phyloP scores from a whole-genome alignment of 2,797 vertebrate genomes.

The Tinamus major region DNA sequence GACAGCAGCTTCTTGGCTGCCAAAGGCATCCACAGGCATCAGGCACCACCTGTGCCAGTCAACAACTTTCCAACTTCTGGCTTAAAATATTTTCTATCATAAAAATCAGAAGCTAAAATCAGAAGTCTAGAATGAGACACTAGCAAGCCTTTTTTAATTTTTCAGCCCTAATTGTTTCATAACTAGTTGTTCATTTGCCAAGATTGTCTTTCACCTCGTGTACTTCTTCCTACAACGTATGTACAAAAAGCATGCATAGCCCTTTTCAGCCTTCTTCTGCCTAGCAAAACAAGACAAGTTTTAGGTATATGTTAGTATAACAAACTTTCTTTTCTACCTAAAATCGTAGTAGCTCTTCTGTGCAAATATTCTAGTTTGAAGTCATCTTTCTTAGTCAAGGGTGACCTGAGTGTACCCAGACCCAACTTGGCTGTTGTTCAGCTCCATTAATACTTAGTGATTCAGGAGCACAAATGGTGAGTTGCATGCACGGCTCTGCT shows the following conservation, averaged over 20 bases:
- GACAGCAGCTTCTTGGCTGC: background rate
- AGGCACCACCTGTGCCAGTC: background rate
- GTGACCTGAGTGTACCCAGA: background rate
- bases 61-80: background rate
- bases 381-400: background rate
- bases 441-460: background rate
- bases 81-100: background rate
- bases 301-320: background rate
- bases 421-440: background rate
- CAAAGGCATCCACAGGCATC: background rate
- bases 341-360: background rate
- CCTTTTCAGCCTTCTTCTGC: background rate
- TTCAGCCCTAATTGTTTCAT: background rate
- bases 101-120: background rate
- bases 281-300: background rate
- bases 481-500: background rate
- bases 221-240: background rate
- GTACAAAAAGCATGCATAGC: background rate
- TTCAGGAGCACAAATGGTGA: background rate
- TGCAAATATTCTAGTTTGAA: background rate
- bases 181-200: background rate
- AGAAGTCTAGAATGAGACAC: background rate
- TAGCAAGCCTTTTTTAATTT: background rate
- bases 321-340: background rate
- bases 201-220: background rate